Conservation (phyloP, 1,140 invertebrate species). For the Temnothorax longispinosus region DNA sequence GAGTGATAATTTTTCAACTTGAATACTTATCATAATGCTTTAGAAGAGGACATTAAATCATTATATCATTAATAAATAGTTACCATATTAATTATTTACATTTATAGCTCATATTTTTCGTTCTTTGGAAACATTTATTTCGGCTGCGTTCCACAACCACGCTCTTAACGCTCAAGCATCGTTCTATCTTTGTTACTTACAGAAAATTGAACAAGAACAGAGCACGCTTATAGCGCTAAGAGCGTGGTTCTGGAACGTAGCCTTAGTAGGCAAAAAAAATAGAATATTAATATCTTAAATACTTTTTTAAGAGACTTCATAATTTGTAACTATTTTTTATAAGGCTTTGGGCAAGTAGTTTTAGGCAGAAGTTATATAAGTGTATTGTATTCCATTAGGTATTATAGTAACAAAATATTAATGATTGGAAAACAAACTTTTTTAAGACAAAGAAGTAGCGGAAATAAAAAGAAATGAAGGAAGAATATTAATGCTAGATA, state of each 20-base stretch:
- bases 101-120: background rate
- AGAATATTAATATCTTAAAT: background rate
- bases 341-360: background rate
- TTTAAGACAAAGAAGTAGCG: background rate
- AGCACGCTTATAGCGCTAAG: too few species aligned
- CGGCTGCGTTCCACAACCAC: too few species aligned
- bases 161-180: too few species aligned
- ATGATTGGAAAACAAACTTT: slow-evolving; percentile 2
- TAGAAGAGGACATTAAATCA: background rate
- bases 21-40: background rate
- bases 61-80: background rate
- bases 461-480: background rate
- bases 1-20: background rate
- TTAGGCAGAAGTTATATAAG: background rate
- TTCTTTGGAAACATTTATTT: background rate
- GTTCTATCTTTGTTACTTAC: too few species aligned
- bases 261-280: background rate
- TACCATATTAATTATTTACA: background rate
- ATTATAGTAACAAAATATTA: background rate
- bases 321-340: background rate
- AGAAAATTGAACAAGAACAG: too few species aligned
- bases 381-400: background rate
- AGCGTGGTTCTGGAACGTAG: too few species aligned
- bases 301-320: background rate
- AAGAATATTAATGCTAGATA: slow-evolving; percentile 36